Base-by-base conservation (phyloP, 2,888 invertebrate species). In the Cylindroiulus punctatus region DNA sequence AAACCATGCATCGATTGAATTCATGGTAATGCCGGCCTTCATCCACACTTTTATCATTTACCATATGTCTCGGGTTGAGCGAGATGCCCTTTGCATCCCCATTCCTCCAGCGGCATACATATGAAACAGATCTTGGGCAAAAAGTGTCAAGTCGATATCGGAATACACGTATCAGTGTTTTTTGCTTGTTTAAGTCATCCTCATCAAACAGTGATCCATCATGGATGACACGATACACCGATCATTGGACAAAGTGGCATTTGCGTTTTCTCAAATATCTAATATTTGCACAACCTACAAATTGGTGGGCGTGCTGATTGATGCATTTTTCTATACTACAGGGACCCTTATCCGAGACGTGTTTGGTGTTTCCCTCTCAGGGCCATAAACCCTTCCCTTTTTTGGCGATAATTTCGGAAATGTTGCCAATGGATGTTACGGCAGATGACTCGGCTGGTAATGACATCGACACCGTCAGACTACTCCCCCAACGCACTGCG, bases 141-240 rank as follows among this genome's bases (percentile, higher is more conserved):
- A 76, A 76, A 76, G 76, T 76, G 76, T 76, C 76, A 76, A 76
- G 76, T 76, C 76, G 76, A 76, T 76, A 76, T 76, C 76, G 26
- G 26, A 76, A 30, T 76, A 76, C 30, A 76, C 76, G 76, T 76
- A 26, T 76, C 76, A 30, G 76, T 76, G 26, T 76, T 76, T 65
- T 76, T 76, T 76, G 76, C 76, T 76, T 76, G 26, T 76, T 76
- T 76, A 76, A 76, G 76, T 76, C 76, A 76, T 76, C 76, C 76
- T 76, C 76, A 76, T 76, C 76, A 76, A 76, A 76, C 76, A 76
- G 76, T 76, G 76, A 76, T 76, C 76, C 76, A 76, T 76, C 76
- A 76, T 76, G 76, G 26, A 76, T 76, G 76, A 76, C 76, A 76
- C 76, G 76, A 76, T 76, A 76, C 76, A 76, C 26, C 76, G 30